phyloP scores from a whole-genome alignment of 1,140 invertebrate genomes.

The Trissolcus basalis region DNA sequence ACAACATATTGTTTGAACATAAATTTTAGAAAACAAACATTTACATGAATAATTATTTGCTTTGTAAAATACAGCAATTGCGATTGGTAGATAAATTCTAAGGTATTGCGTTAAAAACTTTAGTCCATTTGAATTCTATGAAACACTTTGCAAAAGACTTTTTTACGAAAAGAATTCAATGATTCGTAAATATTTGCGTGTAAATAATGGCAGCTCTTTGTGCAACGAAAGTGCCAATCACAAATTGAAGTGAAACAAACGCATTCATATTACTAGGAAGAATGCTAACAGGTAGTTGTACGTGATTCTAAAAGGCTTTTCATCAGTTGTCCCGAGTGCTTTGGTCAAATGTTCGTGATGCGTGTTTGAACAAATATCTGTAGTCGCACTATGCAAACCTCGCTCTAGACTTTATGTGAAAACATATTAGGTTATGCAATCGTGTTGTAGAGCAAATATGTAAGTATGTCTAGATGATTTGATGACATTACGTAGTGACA shows the following conservation, averaged over 20 bases:
- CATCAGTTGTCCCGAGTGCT: conserved; percentile 26
- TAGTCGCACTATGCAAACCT: conserved; percentile 27
- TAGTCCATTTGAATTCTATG: too few species aligned
- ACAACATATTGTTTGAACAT: too few species aligned
- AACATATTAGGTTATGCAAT: background rate
- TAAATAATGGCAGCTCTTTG: conserved; percentile 4
- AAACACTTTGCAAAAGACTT: too few species aligned
- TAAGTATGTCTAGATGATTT: too few species aligned
- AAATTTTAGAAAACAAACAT: too few species aligned
- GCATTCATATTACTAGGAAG: conserved; percentile 38
- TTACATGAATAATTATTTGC: too few species aligned
- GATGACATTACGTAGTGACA: too few species aligned
- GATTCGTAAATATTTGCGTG: background rate
- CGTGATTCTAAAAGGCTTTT: conserved; percentile 39
- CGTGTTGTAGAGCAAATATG: too few species aligned
- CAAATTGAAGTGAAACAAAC: conserved; percentile 29
- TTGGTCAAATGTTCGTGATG: conserved; percentile 26
- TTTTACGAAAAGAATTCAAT: too few species aligned
- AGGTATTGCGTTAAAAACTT: too few species aligned
- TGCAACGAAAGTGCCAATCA: conserved; percentile 9
- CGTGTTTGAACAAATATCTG: conserved; percentile 32
- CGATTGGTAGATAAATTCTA: too few species aligned
- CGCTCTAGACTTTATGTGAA: conserved; percentile 2
- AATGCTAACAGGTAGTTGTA: conserved; percentile 48
- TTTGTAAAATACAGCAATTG: too few species aligned